Conservation (phyloP, 2,113 vertebrate species). For the Engraulis encrasicolus region DNA sequence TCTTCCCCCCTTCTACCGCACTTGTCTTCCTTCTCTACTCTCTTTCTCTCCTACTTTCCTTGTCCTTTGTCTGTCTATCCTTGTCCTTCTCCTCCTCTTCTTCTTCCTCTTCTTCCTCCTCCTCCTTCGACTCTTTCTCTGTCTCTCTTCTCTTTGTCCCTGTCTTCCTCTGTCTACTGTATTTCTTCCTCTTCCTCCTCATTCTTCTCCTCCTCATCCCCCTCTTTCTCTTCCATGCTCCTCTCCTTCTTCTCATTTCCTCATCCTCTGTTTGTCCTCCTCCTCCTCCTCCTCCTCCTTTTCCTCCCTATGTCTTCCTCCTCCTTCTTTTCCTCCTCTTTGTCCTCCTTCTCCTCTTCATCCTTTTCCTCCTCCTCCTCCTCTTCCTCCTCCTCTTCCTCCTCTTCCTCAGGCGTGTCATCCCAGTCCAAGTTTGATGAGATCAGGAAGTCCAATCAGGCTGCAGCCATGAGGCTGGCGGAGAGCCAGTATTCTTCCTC, state of each 20-base stretch:
- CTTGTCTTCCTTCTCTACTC: too few relatives aligned
- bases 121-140: background rate
- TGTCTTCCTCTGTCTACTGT: background rate
- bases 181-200: background rate
- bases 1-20: too few relatives aligned
- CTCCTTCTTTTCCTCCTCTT: background rate
- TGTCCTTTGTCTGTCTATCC: too few relatives aligned
- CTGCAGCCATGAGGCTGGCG: conserved; percentile 82
- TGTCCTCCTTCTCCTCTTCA: background rate
- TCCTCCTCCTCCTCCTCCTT: background rate
- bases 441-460: conserved; percentile 90
- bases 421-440: conserved; percentile 89
- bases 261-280: too few relatives aligned
- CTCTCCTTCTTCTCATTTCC: too few relatives aligned
- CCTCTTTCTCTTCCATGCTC: background rate
- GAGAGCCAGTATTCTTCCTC: conserved; percentile 84
- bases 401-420: conserved; percentile 63
- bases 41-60: too few relatives aligned
- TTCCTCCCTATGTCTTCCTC: background rate
- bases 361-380: background rate
- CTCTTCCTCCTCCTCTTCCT: background rate
- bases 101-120: background rate
- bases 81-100: too few relatives aligned
- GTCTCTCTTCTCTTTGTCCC: background rate
- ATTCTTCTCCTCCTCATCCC: background rate